Evolutionary conservation across 2,113 vertebrate species (phyloP).

Genomic region (cat (Felis catus)): F.catus_Fca126_mat1.0 CM031416.1:151289501-151290000

Average conservation of each 20-base stretch:
- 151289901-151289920: neutral
- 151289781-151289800: neutral
- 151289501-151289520: neutral
- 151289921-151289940: neutral
- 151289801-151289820: neutral
- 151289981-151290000: too few relatives aligned
- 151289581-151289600: neutral
- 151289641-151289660: accelerated
- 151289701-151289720: too few relatives aligned
- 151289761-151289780: neutral
- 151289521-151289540: neutral
- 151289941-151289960: accelerated
- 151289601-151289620: neutral
- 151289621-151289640: accelerated
- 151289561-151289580: neutral
- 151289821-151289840: neutral
- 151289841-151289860: neutral
- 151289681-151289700: neutral
- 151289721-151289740: neutral
- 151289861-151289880: neutral
- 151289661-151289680: too few relatives aligned
- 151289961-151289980: neutral
- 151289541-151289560: neutral
- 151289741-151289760: neutral
- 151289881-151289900: neutral